Evolutionary conservation across 1,140 invertebrate genomes (phyloP).

Genomic region (Bombus picipes): DNA sequence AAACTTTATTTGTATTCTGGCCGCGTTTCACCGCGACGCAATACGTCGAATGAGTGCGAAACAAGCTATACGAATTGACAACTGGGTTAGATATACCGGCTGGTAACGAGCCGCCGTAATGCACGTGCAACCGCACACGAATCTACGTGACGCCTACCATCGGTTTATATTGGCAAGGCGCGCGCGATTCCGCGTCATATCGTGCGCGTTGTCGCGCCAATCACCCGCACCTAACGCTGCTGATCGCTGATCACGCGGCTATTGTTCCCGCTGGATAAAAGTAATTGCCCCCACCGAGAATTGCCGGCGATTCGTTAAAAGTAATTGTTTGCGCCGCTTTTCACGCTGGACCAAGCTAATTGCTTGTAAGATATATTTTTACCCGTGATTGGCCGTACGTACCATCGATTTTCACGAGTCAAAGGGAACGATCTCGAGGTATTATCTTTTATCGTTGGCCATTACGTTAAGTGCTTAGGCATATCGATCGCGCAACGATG

Average conservation of each 20-base stretch:
- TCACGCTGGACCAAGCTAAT: neutral
- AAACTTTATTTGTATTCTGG: conserved; percentile 68
- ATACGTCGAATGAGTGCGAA: conserved; percentile 71
- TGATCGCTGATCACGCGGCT: neutral
- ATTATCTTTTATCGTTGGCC: too few species aligned
- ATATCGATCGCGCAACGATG: too few species aligned
- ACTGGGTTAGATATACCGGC: conserved; percentile 74
- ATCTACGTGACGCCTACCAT: neutral
- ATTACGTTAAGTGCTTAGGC: too few species aligned
- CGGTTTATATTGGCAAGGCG: neutral
- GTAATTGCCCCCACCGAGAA: conserved; percentile 4
- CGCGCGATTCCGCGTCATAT: conserved; percentile 6
- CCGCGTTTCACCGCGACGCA: conserved; percentile 66
- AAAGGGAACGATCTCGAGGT: neutral
- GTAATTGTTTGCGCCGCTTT: conserved; percentile 2
- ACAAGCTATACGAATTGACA: conserved; percentile 74
- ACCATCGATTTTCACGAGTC: neutral
- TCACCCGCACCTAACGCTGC: neutral
- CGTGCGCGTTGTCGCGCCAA: neutral
- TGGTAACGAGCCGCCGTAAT: conserved; percentile 66
- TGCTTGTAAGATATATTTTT: neutral
- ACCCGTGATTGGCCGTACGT: neutral
- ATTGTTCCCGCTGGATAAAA: neutral
- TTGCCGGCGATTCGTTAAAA: neutral
- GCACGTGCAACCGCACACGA: conserved; percentile 6